Evolutionary conservation across 1,140 invertebrate species (phyloP), one percentile per base, ranked within the genome.

Genomic region (Drosophila dunni): DNA sequence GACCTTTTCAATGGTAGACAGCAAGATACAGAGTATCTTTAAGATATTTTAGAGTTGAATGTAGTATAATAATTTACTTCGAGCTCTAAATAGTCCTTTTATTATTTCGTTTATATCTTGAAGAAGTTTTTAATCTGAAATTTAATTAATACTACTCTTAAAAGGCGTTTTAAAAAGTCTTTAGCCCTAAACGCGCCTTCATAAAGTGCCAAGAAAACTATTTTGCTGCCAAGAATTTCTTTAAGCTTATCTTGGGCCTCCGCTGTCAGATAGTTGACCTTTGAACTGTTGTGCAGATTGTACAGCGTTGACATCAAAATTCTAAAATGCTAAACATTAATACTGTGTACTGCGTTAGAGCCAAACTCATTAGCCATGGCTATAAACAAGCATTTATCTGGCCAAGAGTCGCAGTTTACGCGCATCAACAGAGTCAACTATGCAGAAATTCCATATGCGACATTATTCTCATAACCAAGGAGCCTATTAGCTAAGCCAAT

Each of bases 401-500:
- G 50, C 81, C 81, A 69, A 15, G 45, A 46, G 45, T 10, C 9
- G 3, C 13, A 46, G 45, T 42, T 42, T 42, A 42, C 40, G 11
- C 0, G 11, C 78, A 86, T 85, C 82, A 85, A 79, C 61, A 45
- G 74, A 65, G 64, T 51, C 46, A 79, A 48, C 64, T 88, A 86
- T 79, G 79, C 83, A 68, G 68, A 82, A 80, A 89, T 88, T 88
- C 83, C 83, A 89, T 89, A 83, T 83, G 83, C 76, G 66, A 88
- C 84, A 89, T 74, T 66, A 83, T 79, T 89, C 83, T 86, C 83
- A 86, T 86, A 86, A 86, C 82, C 79, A 11, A 56, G 48, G 61
- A 75, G 84, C 83, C 84, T 88, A 88, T 88, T 88, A 88, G 84
- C 84, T 88, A 80, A 88, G 83, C 84, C 83, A 88, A 83, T 78